Evolutionary conservation across 2,113 vertebrate species (phyloP).

Genomic region (Stegastes partitus): DNA sequence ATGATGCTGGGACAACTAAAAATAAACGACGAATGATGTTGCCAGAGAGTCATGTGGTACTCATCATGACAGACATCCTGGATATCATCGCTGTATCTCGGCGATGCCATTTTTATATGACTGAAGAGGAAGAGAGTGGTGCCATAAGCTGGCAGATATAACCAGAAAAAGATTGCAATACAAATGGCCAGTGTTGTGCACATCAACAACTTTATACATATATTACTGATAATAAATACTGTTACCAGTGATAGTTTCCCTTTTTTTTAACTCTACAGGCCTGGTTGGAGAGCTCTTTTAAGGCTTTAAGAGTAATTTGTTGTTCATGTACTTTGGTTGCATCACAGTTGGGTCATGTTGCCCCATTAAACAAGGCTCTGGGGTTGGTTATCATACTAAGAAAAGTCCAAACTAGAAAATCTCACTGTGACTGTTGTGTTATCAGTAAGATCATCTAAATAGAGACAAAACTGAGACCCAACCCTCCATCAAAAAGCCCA

Average conservation of each 20-base stretch:
- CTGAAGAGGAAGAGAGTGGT: constrained; percentile 20
- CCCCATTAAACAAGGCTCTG: background rate
- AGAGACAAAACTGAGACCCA: background rate
- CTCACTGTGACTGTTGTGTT: too few species aligned
- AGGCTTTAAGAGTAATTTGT: background rate
- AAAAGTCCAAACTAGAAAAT: too few species aligned
- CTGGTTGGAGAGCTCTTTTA: background rate
- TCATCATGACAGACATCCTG: background rate
- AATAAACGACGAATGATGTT: too few species aligned
- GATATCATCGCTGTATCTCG: background rate
- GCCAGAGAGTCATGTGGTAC: too few species aligned
- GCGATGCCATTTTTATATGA: background rate
- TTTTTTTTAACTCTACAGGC: background rate
- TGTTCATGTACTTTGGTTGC: background rate
- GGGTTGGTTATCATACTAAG: too few species aligned
- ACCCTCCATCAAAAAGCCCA: background rate
- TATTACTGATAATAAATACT: background rate
- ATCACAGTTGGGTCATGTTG: background rate
- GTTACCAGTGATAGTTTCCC: background rate
- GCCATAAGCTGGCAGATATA: constrained; percentile 11
- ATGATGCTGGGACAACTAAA: too few species aligned
- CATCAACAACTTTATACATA: background rate
- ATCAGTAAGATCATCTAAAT: too few species aligned
- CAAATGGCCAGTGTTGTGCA: background rate
- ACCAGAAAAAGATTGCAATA: constrained; percentile 25